Conservation (phyloP, 2,113 vertebrate species). For the Octodon degus region DNA sequence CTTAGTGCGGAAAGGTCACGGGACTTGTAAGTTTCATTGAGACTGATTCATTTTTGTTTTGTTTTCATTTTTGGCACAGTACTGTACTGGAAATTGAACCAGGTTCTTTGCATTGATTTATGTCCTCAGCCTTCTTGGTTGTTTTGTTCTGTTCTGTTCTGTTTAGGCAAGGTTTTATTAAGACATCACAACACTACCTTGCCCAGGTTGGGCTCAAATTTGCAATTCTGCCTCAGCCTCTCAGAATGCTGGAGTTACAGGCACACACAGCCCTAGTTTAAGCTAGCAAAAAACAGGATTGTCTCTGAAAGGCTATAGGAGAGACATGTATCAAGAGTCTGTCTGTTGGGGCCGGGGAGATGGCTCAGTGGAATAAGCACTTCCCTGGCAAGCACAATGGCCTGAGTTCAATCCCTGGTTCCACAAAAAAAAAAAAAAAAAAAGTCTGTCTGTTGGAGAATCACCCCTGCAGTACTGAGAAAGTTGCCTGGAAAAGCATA, state of each 20-base stretch:
- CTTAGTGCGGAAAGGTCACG: not conserved
- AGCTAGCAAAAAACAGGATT: conserved; percentile 1
- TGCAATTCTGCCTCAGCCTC: not conserved
- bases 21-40: not conserved
- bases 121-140: not conserved
- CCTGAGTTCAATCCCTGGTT: no score
- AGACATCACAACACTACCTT: not conserved
- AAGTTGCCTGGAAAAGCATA: not conserved
- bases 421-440: no score
- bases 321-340: not conserved
- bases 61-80: not conserved
- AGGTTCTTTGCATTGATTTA: not conserved
- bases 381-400: no score
- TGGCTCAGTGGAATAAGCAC: no score
- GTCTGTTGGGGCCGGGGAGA: no score
- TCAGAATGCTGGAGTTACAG: not conserved
- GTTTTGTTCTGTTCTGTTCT: not conserved
- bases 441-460: not conserved
- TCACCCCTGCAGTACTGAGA: no score
- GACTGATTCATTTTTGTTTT: not conserved
- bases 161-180: not conserved
- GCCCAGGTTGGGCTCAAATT: not conserved
- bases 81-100: not conserved
- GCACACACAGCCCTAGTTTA: not conserved
- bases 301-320: not conserved